Conservation (phyloP, 2,888 invertebrate genomes). For the Drosophila histrio region DNA sequence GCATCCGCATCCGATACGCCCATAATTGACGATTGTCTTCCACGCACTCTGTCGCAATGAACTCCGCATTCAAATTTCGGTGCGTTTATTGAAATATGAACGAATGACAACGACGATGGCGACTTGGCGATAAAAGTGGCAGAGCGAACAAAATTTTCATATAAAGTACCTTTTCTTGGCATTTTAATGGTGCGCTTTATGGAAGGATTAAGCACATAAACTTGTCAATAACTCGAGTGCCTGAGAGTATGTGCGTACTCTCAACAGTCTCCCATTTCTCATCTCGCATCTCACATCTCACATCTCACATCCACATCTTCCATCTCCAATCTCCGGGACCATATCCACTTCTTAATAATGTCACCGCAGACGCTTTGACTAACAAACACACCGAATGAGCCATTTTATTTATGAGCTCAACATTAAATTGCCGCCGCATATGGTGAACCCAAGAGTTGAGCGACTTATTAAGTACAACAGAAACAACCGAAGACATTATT, state of each 20-base stretch:
- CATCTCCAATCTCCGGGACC: not conserved
- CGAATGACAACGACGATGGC: conserved; percentile 44
- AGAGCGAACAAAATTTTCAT: conserved; percentile 73
- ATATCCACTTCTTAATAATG: conserved; percentile 69
- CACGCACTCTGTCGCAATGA: conserved; percentile 1
- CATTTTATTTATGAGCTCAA: conserved; percentile 72
- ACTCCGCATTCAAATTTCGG: conserved; percentile 69
- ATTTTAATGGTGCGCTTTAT: conserved; percentile 82
- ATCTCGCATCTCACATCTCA: not conserved
- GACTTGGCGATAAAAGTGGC: conserved; percentile 65
- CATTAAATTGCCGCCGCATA: conserved; percentile 71
- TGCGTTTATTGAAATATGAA: conserved; percentile 78
- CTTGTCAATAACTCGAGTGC: conserved; percentile 82
- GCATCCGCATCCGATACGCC: conserved; percentile 61
- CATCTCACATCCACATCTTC: not conserved
- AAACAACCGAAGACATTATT: conserved; percentile 58
- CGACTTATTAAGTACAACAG: conserved; percentile 75
- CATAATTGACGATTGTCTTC: conserved; percentile 71
- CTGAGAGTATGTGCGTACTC: conserved; percentile 49
- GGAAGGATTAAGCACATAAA: conserved; percentile 83
- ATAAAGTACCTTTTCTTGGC: conserved; percentile 81
- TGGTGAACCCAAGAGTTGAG: conserved; percentile 55
- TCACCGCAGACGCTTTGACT: conserved; percentile 73
- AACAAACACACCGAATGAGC: conserved; percentile 56
- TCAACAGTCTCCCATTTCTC: not conserved